A percentile compares a stretch with the other conserved stretches of the same genome.
Conservation (phyloP, 2,113 vertebrate species). For the Paratilapia polleni region DNA sequence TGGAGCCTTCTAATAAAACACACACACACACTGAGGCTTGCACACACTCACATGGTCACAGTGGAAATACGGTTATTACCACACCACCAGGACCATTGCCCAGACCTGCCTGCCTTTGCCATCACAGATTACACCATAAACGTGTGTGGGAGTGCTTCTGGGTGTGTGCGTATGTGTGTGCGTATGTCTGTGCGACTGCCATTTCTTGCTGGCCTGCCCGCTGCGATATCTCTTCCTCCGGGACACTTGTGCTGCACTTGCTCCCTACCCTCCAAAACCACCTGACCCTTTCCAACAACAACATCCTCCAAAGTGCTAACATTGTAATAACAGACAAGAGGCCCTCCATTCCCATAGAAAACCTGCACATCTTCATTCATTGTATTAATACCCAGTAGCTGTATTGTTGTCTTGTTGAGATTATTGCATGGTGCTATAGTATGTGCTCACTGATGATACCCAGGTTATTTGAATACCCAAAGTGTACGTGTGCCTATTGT, state of each 20-base stretch:
- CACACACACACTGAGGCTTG: constrained; percentile 26
- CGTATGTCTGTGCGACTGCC: constrained; percentile 23
- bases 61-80: constrained; percentile 73
- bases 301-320: constrained; percentile 40
- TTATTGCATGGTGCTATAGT: constrained; percentile 38
- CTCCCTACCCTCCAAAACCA: constrained; percentile 38
- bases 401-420: constrained; percentile 12
- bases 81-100: constrained; percentile 68
- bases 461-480: constrained; percentile 47
- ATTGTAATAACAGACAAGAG: constrained; percentile 42
- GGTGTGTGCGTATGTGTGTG: constrained; percentile 2
- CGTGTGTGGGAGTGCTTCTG: constrained; percentile 34
- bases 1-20: constrained; percentile 59
- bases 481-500: constrained; percentile 41
- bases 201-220: constrained; percentile 63
- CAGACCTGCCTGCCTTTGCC: constrained; percentile 71
- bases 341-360: constrained; percentile 47
- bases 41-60: constrained; percentile 43
- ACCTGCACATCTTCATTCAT: constrained; percentile 39
- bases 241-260: constrained; percentile 37
- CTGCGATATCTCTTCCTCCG: constrained; percentile 63
- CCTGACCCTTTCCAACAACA: constrained; percentile 58
- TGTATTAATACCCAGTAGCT: constrained; percentile 43
- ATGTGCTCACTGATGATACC: constrained; percentile 31
- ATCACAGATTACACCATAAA: constrained; percentile 71